Evolutionary conservation across 2,888 invertebrate species (phyloP).

Genomic region (Rhyacophila evoluta): DNA sequence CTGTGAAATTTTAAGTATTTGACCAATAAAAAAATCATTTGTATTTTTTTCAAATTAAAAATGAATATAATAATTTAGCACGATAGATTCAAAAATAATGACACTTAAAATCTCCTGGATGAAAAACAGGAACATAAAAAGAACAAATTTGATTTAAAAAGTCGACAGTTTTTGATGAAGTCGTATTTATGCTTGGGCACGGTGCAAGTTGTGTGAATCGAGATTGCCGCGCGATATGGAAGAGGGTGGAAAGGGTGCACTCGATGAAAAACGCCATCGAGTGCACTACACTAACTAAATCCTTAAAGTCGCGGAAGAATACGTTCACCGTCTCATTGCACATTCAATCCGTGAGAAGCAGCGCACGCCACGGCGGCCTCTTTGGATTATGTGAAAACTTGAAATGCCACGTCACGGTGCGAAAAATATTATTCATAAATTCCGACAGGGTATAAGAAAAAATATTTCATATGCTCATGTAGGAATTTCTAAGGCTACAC

Average conservation of each 20-base stretch:
- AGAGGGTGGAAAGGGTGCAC: background rate
- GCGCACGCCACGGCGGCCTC: slow-evolving; percentile 40
- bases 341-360: slow-evolving; percentile 29
- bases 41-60: too few relatives aligned
- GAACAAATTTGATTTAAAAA: too few relatives aligned
- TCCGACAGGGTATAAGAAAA: too few relatives aligned
- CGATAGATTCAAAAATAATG: too few relatives aligned
- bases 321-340: slow-evolving; percentile 19
- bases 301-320: slow-evolving; percentile 14
- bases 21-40: too few relatives aligned
- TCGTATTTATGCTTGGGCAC: background rate
- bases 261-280: slow-evolving; percentile 3
- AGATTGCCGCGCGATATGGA: background rate
- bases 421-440: background rate
- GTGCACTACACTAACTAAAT: slow-evolving; percentile 24
- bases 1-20: too few relatives aligned
- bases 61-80: too few relatives aligned
- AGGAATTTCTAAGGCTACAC: too few relatives aligned
- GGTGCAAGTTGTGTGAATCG: background rate
- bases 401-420: slow-evolving; percentile 49
- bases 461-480: too few relatives aligned
- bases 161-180: background rate
- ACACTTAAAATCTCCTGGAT: too few relatives aligned
- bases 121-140: too few relatives aligned
- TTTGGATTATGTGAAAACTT: slow-evolving; percentile 50